phyloP scores from a whole-genome alignment of 2,888 invertebrate species.

The Xylophagus ater region DNA sequence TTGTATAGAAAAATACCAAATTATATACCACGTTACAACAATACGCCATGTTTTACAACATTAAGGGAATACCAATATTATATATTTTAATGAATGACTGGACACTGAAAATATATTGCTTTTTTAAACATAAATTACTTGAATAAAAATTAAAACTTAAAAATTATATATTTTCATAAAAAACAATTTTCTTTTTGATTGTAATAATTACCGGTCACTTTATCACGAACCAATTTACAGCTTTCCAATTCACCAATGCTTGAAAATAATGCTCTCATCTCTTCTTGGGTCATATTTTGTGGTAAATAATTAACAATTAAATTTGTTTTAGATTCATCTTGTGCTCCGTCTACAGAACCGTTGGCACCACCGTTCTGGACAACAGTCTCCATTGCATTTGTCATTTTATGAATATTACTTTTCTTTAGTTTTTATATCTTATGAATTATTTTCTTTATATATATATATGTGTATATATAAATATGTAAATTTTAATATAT shows the following conservation, averaged over 20 bases:
- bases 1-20: too few species aligned
- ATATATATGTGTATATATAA: too few species aligned
- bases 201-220: constrained; percentile 66
- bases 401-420: constrained; percentile 37
- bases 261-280: constrained; percentile 86
- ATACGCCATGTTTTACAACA: too few species aligned
- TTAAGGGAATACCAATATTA: too few species aligned
- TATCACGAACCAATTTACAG: constrained; percentile 94
- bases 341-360: constrained; percentile 48
- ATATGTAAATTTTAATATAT: constrained; percentile 6
- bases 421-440: constrained; percentile 39
- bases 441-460: constrained; percentile 19
- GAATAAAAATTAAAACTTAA: constrained; percentile 1
- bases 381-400: constrained; percentile 49
- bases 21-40: too few species aligned
- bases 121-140: too few species aligned
- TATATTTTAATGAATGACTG: too few species aligned
- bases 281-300: constrained; percentile 89
- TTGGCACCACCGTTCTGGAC: constrained; percentile 62
- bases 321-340: constrained; percentile 91
- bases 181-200: background rate
- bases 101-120: too few species aligned
- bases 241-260: constrained; percentile 95
- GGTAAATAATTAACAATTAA: constrained; percentile 92
- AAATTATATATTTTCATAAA: constrained; percentile 1